A percentile compares a stretch with the other conserved stretches of the same genome.
Conservation (phyloP, 92 coral and sea anemone species). For the Scolanthus callimorphus region DNA sequence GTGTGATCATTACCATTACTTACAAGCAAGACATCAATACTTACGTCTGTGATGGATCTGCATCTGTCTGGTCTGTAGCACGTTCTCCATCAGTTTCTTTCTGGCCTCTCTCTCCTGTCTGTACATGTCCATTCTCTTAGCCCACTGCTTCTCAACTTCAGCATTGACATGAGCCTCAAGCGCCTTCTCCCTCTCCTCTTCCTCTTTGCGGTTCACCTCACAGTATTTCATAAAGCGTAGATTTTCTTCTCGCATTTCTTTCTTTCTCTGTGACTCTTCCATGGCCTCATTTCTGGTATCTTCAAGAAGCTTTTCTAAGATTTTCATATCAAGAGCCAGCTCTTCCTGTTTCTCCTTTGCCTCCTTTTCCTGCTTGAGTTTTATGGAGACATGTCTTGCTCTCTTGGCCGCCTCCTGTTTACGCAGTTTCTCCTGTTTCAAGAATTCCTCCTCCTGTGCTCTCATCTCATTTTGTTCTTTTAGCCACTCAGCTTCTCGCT, state of each 20-base stretch:
- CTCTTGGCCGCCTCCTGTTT: constrained; percentile 87
- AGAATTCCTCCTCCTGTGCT: constrained; percentile 84
- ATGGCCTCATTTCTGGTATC: constrained; percentile 91
- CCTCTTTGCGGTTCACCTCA: constrained; percentile 85
- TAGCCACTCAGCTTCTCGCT: constrained; percentile 94
- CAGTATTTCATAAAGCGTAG: constrained; percentile 95
- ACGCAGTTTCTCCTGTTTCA: constrained; percentile 65
- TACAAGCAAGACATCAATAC: no score
- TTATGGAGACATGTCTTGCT: constrained; percentile 86
- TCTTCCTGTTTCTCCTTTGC: constrained; percentile 96
- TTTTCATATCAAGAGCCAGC: constrained; percentile 86
- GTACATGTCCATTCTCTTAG: constrained; percentile 70
- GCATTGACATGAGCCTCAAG: constrained; percentile 79
- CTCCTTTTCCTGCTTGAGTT: constrained; percentile 85
- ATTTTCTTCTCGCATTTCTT: constrained; percentile 90
- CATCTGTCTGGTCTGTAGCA: constrained; percentile 68
- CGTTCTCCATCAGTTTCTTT: constrained; percentile 76
- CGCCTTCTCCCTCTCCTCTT: constrained; percentile 68
- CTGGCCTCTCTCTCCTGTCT: constrained; percentile 83
- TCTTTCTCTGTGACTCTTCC: constrained; percentile 89
- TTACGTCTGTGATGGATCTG: constrained; percentile 86
- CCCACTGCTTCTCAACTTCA: constrained; percentile 96
- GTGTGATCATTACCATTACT: no score
- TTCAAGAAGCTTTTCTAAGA: constrained; percentile 84
- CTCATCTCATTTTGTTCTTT: constrained; percentile 87